Conservation (phyloP, 2,797 vertebrate genomes). For the Rhinophrynus dorsalis region DNA sequence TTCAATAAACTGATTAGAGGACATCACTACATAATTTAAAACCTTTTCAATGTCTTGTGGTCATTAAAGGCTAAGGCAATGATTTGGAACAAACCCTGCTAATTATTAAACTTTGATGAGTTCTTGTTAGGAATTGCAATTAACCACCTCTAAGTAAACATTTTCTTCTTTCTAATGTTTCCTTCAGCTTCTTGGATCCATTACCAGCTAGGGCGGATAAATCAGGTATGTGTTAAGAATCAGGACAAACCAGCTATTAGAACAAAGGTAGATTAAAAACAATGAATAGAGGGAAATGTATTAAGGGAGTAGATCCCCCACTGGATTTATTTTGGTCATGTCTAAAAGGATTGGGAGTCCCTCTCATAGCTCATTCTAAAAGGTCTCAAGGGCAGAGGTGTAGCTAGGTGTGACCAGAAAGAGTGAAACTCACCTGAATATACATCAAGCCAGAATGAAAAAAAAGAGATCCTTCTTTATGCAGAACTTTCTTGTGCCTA, state of each 20-base stretch:
- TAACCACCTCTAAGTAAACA: slow-evolving; percentile 64
- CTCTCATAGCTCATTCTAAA: background rate
- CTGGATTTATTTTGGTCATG: background rate
- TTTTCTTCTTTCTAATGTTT: slow-evolving; percentile 58
- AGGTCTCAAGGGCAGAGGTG: too few species aligned
- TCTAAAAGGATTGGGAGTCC: background rate
- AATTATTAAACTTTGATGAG: slow-evolving; percentile 67
- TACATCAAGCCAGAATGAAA: too few species aligned
- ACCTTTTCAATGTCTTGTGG: slow-evolving; percentile 64
- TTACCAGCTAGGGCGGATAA: background rate
- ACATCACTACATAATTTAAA: slow-evolving; percentile 69
- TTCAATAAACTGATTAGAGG: slow-evolving; percentile 79
- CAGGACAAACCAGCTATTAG: background rate
- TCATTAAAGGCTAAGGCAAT: slow-evolving; percentile 67
- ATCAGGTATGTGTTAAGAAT: background rate
- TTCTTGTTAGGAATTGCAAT: slow-evolving; percentile 69
- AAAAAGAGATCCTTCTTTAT: too few species aligned
- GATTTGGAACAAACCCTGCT: slow-evolving; percentile 65
- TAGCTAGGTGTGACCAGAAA: too few species aligned
- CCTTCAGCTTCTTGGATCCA: slow-evolving; percentile 47
- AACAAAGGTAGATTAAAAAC: slow-evolving; percentile 1
- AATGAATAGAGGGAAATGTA: background rate
- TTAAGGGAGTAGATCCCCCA: background rate
- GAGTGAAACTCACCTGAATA: too few species aligned
- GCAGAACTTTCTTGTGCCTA: too few species aligned